These are phyloP conservation scores for Syndactyla subalaris DNA, from an alignment of 2,797 vertebrate genomes.

Conservation along the genomic window DNA sequence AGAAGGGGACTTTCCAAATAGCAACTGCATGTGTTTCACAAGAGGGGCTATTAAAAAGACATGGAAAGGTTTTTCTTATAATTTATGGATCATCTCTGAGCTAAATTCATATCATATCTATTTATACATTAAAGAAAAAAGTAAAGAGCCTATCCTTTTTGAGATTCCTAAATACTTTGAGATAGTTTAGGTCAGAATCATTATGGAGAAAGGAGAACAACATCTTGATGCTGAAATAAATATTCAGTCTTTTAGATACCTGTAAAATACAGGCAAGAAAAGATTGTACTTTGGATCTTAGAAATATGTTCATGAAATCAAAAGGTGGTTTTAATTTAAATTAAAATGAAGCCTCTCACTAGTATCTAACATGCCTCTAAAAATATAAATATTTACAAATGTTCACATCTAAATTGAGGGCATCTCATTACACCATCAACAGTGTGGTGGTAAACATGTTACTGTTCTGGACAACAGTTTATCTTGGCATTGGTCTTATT, in stretches of 20 bases:
- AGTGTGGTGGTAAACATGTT: background rate
- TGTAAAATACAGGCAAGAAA: background rate
- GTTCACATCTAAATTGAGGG: background rate
- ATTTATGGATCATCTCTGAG: background rate
- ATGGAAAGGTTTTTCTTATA: background rate
- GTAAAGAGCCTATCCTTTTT: background rate
- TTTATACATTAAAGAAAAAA: background rate
- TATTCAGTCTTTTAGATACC: background rate
- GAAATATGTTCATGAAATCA: background rate
- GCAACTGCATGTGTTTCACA: background rate
- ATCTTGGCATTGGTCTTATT: background rate
- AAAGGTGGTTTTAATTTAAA: background rate
- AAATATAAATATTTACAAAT: slow-evolving; percentile 11
- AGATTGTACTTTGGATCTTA: background rate
- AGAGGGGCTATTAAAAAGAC: background rate
- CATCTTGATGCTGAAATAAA: background rate
- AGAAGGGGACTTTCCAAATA: background rate
- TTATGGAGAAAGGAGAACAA: background rate
- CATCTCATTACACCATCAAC: background rate
- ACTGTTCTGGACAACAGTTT: background rate
- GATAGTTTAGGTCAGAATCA: background rate
- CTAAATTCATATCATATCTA: background rate
- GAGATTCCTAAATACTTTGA: background rate
- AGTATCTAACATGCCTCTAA: background rate
- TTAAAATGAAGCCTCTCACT: background rate